Base-by-base conservation (phyloP, 2,888 invertebrate species). In the Pollenia labialis region DNA sequence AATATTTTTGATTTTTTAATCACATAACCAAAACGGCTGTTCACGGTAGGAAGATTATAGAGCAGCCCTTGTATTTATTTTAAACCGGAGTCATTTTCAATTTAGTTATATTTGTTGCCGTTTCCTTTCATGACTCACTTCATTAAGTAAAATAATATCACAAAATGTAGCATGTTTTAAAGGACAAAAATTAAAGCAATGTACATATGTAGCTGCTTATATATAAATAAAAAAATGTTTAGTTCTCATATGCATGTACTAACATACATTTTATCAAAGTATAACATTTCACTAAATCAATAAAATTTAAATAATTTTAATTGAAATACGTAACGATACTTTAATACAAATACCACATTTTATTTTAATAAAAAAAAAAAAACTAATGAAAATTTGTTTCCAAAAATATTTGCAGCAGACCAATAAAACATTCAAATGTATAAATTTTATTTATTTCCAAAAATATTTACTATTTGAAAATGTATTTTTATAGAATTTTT, bases 401-500 rank as follows among this genome's bases (percentile, higher is more conserved):
- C 52, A 62, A 64, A 72, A 66, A 68, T 58, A 48, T 32, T 12
- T 32, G 9, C 32, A 23, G 52, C n/a, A 62, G 42, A 71, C 48
- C n/a, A 71, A 71, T 56, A 46, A 69, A 76, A 68, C 18, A 76
- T 54, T 32, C 10, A 32, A 40, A 48, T 40, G 40, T 16, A 48
- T 56, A 8, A 23, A 60, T 62, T 83, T 76, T 32, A 56, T 54
- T 62, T 69, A 6, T 56, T 54, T 46, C 23, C 12, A 68, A 81
- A 80, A 71, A 62, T 40, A 52, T 62, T 44, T 12, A 23, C 1
- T 77, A 48, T 14, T 66, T 71, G 4, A 44, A 16, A 62, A 71
- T 60, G 18, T 23, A 80, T n/a, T 62, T 71, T 80, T 64, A 60
- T 68, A 74, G 60, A 52, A 50, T 72, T 77, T 46, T 44, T 68